phyloP scores from a whole-genome alignment of 2,113 vertebrate species.

The Alethe castanea region DNA sequence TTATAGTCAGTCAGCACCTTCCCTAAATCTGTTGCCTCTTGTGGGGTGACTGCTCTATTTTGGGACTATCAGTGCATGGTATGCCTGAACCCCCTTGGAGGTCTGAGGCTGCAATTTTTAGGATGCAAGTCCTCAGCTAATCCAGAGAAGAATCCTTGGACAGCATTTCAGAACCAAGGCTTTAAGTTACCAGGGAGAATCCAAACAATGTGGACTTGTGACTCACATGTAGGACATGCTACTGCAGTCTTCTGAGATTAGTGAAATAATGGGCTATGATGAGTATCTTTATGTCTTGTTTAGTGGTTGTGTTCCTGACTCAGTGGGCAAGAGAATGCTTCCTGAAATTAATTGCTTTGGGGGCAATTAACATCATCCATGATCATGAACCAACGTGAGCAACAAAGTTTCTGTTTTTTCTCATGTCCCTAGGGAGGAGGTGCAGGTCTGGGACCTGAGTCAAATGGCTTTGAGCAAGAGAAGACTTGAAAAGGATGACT shows the following conservation, averaged over 20 bases:
- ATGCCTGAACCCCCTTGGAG: neutral
- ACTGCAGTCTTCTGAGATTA: neutral
- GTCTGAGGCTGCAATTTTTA: neutral
- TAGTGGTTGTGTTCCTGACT: neutral
- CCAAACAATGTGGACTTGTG: neutral
- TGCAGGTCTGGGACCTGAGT: neutral
- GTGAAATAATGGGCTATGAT: neutral
- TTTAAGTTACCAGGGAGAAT: neutral
- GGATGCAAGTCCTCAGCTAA: neutral
- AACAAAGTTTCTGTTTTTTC: conserved; percentile 9
- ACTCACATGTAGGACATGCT: neutral
- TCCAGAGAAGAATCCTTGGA: neutral
- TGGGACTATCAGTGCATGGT: neutral
- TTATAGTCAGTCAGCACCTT: neutral
- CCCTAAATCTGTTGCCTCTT: neutral
- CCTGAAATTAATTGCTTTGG: conserved; percentile 20
- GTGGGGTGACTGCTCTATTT: neutral
- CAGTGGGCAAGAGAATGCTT: neutral
- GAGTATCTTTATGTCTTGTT: conserved; percentile 2
- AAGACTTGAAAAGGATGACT: conserved; percentile 4
- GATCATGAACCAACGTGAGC: neutral
- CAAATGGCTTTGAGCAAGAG: conserved; percentile 15
- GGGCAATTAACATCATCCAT: neutral
- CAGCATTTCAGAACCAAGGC: neutral
- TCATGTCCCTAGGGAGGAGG: neutral